These are phyloP conservation scores for Yponomeuta sedellus DNA, from an alignment of 2,888 invertebrate species.

Conservation along the genomic window DNA sequence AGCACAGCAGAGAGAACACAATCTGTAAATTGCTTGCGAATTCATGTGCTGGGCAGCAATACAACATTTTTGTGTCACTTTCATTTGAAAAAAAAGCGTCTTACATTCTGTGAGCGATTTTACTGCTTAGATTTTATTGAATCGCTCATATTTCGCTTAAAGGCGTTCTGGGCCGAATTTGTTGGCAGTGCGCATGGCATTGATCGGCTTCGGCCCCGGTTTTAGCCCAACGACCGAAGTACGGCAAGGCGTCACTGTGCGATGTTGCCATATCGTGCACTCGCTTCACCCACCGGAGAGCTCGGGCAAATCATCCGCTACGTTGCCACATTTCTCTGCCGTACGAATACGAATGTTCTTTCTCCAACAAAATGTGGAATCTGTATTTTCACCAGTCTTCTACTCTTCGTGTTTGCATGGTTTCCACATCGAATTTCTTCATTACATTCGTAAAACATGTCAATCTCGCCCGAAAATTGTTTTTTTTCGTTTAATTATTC, in stretches of 20 bases:
- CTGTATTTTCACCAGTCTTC: not conserved
- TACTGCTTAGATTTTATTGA: not conserved
- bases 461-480: too few relatives aligned
- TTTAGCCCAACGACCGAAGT: not conserved
- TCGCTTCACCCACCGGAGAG: not conserved
- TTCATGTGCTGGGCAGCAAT: too few relatives aligned
- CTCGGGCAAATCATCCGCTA: not conserved
- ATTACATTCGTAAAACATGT: too few relatives aligned
- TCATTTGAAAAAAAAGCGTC: not conserved
- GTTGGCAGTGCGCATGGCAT: conserved; percentile 15
- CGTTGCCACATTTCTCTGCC: not conserved
- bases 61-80: too few relatives aligned
- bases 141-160: not conserved
- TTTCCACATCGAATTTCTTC: not conserved
- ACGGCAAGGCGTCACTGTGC: not conserved
- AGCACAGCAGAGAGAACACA: too few relatives aligned
- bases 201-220: conserved; percentile 15
- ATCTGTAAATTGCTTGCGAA: too few relatives aligned
- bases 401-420: not conserved
- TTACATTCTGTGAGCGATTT: not conserved
- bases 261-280: not conserved
- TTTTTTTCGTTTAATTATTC: too few relatives aligned
- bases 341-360: conserved; percentile 5
- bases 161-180: not conserved
- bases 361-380: not conserved